A percentile compares a stretch with the other conserved stretches of the same genome.
Conservation (phyloP, 2,888 invertebrate species). For the Ophion slaviceki region DNA sequence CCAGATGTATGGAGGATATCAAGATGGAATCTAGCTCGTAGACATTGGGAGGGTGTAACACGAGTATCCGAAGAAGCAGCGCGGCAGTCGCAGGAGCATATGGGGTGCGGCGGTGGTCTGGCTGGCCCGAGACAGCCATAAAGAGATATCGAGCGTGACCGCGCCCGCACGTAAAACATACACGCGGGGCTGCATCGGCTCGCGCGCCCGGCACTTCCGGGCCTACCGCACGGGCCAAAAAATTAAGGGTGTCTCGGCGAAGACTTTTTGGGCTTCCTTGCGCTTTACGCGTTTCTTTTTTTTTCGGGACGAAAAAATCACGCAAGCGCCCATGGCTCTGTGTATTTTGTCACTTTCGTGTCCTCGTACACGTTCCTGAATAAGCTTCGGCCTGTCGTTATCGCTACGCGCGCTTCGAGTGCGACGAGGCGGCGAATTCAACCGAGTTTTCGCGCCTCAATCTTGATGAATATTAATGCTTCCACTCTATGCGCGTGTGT, state of each 20-base stretch:
- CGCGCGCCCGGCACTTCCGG: constrained; percentile 5
- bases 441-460: constrained; percentile 55
- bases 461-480: constrained; percentile 68
- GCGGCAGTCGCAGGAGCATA: constrained; percentile 24
- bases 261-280: neutral
- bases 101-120: constrained; percentile 24
- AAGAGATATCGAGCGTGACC: constrained; percentile 64
- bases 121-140: constrained; percentile 53
- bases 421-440: constrained; percentile 57
- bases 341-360: constrained; percentile 33
- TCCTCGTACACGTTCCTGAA: neutral
- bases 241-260: neutral
- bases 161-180: constrained; percentile 16
- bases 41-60: constrained; percentile 43
- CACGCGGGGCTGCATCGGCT: neutral
- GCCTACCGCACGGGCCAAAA: constrained; percentile 15
- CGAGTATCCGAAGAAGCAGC: constrained; percentile 24
- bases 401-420: constrained; percentile 12
- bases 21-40: constrained; percentile 61
- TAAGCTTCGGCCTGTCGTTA: constrained; percentile 42
- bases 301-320: neutral
- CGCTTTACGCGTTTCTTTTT: neutral
- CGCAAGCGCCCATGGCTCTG: neutral
- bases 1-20: constrained; percentile 57
- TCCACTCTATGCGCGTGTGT: constrained; percentile 31